Base-by-base conservation (phyloP, 2,113 vertebrate genomes). In the Chaenocephalus aceratus region DNA sequence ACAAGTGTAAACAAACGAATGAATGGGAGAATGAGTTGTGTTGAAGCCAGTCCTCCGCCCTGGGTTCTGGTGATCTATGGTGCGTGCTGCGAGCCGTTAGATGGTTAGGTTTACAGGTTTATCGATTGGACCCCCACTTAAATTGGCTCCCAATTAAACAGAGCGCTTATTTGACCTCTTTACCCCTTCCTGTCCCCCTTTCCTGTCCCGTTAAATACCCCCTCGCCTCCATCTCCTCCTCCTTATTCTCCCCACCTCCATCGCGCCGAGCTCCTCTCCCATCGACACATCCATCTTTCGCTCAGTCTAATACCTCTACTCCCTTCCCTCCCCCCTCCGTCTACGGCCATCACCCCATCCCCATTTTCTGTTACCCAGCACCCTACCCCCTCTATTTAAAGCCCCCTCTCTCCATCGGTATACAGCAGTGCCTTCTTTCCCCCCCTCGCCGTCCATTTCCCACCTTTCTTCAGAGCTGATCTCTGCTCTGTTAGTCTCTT, bases 91-190 rank as follows among this genome's bases (percentile, higher is more conserved):
- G 7, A 72, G 87, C 77, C 65, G 70, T 75, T 85, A 88, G 86
- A 79, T 51, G 86, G 77, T 88, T 62, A 23, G 86, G 71, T 92
- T 91, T 90, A 91, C 92, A 89, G 93, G 79, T 89, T 86, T 89
- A 94, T 93, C 87, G 94, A 95, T 94, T 79, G 87, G 78, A 84
- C 91, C 36, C 73, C 41, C 88, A 92, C 91, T 91, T 92, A 94
- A 95, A 94, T 95, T 94, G 92, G 90, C 93, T 93, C 87, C 93
- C 93, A 94, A 94, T 95, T 94, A 94, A 94, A 93, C 77, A 70
- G 82, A 92, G 89, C 83, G 74, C 87, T 93, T 84, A 91, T 94
- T 93, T 94, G 91, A 94, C 93, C 91, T 84, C 88, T 77, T 72
- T 81, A 84, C 79, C 90, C 82, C 80, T 77, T 79, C 72, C 89